Base-by-base conservation (phyloP, 1,140 invertebrate species). In the Pseudomyrmex gracilis region DNA sequence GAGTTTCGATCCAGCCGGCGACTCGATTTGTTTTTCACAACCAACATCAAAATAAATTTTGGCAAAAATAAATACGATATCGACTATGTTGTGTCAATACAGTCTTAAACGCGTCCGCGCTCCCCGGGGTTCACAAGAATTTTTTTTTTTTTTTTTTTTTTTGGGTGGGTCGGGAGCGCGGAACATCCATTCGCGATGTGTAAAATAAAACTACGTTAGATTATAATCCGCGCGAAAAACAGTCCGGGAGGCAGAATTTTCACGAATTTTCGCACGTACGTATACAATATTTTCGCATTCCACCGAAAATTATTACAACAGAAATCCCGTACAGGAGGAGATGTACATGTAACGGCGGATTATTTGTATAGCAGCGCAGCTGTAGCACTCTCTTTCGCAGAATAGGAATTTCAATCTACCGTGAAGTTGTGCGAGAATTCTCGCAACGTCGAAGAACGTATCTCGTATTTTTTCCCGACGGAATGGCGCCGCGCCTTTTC, bases 321-420 rank as follows among this genome's bases (percentile, higher is more conserved):
- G 22, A 45, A 43, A 7, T 45, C 13, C 15, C 13, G 34, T 4
- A 24, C 24, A 20, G 15, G 60, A 43, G 47, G 3, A 66, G 7
- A 17, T 17, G 3, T 34, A 13, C 47, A 13, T 47, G 45, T 47
- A 7, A 15, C 9, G 1, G 1, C 22, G 1, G 45, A 47, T 22
- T 76, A 24, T 64, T 76, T 34, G n/a, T 24, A 34, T 34, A 66
- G 12, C 24, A 74, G 34, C 8, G 73, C 13, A 22, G 66, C 66
- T 22, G 43, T 43, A 47, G 15, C 43, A 55, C n/a, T 71, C 24
- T 60, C 22, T 71, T 47, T 60, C 22, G 53, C 22, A 8, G 20
- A 71, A 49, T 49, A 71, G 53, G n/a, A 71, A 80, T 80, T 71
- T 71, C 66, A 70, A 71, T 80, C 43, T 60, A 70, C 43, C 2